Evolutionary conservation across 2,797 vertebrate genomes (phyloP).

Genomic region (Chanos chanos): DNA sequence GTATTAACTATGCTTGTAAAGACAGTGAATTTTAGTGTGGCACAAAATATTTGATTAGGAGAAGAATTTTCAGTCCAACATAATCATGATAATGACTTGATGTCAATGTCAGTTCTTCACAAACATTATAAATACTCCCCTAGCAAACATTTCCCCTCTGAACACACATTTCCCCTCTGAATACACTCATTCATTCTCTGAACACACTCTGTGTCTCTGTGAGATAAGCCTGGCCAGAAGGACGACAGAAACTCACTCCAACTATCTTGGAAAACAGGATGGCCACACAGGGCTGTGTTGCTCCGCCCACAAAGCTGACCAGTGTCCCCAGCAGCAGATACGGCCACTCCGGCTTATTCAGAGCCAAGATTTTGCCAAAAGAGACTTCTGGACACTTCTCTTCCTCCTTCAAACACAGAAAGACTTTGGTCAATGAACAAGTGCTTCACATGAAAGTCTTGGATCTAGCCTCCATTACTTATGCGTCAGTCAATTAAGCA

Average conservation of each 20-base stretch:
- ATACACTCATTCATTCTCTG: too few species aligned
- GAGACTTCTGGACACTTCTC: constrained; percentile 55
- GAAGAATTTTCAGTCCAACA: neutral
- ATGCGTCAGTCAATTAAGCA: too few species aligned
- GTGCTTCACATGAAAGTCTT: too few species aligned
- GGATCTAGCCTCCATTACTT: too few species aligned
- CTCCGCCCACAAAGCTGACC: constrained; percentile 62
- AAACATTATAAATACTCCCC: neutral
- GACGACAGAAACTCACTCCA: constrained; percentile 43
- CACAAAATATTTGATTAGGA: too few species aligned
- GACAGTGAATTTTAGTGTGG: too few species aligned
- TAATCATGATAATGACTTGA: neutral
- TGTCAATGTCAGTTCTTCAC: neutral
- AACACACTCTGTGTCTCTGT: too few species aligned
- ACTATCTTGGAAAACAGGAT: constrained; percentile 57
- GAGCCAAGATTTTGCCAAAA: constrained; percentile 61
- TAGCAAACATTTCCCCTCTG: too few species aligned
- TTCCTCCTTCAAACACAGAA: constrained; percentile 42
- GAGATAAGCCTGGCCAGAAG: too few species aligned
- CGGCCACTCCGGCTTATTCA: constrained; percentile 64
- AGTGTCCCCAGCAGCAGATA: constrained; percentile 61
- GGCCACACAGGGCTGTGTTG: constrained; percentile 54
- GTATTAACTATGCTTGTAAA: too few species aligned
- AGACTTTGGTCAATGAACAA: too few species aligned
- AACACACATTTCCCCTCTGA: too few species aligned